A percentile compares a stretch with the other conserved stretches of the same genome.
Evolutionary conservation across 2,113 vertebrate genomes (phyloP).

Genomic region (Trematomus loennbergii): DNA sequence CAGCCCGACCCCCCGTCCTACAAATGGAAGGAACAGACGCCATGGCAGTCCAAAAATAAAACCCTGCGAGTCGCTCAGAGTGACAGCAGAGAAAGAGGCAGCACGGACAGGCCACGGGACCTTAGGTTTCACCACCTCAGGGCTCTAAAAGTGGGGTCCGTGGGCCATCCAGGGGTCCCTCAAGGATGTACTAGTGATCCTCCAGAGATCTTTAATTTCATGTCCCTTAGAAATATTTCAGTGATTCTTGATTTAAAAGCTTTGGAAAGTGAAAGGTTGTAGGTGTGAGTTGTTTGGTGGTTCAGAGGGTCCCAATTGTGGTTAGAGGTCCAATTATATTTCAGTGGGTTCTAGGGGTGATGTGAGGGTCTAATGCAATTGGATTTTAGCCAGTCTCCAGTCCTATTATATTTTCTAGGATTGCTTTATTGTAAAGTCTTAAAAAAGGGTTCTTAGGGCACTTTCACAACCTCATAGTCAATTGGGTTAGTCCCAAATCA

Average conservation of each 20-base stretch:
- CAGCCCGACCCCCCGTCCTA: slow-evolving; percentile 78
- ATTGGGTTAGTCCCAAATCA: too few species aligned
- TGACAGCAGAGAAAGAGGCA: slow-evolving; percentile 54
- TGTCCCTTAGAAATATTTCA: too few species aligned
- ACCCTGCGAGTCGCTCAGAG: slow-evolving; percentile 69
- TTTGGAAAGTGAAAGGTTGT: too few species aligned
- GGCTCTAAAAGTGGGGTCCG: slow-evolving; percentile 51
- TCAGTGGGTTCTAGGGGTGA: too few species aligned
- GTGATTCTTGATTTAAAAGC: too few species aligned
- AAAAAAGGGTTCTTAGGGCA: not conserved
- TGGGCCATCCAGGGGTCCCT: slow-evolving; percentile 53
- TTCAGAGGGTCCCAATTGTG: too few species aligned
- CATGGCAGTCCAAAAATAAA: slow-evolving; percentile 91
- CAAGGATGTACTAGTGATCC: not conserved
- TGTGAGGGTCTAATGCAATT: not conserved
- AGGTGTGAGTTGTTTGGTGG: too few species aligned
- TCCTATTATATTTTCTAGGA: not conserved
- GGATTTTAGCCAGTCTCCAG: not conserved
- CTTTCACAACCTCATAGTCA: too few species aligned
- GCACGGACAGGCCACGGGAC: slow-evolving; percentile 49
- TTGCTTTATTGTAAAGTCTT: not conserved
- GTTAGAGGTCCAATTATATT: too few species aligned
- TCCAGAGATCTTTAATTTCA: too few species aligned
- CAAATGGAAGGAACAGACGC: slow-evolving; percentile 83
- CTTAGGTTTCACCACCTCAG: slow-evolving; percentile 66